Conservation (phyloP, 2,888 invertebrate species). For the Himalopsyche tibetana region DNA sequence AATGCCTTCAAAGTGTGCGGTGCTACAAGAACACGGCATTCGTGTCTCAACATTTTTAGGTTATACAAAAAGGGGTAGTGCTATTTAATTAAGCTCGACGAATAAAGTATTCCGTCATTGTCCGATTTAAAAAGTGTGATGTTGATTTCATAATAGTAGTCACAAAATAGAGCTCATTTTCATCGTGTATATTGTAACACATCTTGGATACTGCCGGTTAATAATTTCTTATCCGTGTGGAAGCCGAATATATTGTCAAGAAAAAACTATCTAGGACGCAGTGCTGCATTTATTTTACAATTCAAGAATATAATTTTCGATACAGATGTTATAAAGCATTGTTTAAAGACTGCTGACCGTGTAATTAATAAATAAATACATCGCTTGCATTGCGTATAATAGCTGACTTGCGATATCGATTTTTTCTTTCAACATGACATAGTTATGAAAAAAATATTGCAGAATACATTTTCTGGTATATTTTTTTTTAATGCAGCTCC, state of each 20-base stretch:
- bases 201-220: not conserved
- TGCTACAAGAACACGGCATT: not conserved
- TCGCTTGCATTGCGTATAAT: not conserved
- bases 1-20: not conserved
- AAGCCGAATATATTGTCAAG: too few species aligned
- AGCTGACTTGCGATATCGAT: not conserved
- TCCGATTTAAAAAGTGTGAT: not conserved
- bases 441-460: not conserved
- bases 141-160: not conserved
- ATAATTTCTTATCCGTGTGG: not conserved
- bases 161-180: not conserved
- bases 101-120: not conserved
- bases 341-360: not conserved
- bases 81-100: not conserved
- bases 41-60: not conserved
- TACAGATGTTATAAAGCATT: not conserved
- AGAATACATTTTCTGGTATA: not conserved
- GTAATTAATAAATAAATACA: not conserved
- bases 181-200: not conserved
- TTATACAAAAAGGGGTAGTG: slow-evolving; percentile 10
- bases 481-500: not conserved
- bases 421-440: not conserved
- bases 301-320: too few species aligned
- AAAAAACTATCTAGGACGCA: too few species aligned
- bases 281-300: too few species aligned